phyloP scores from a whole-genome alignment of 2,888 invertebrate species.

The Thyatira batis region DNA sequence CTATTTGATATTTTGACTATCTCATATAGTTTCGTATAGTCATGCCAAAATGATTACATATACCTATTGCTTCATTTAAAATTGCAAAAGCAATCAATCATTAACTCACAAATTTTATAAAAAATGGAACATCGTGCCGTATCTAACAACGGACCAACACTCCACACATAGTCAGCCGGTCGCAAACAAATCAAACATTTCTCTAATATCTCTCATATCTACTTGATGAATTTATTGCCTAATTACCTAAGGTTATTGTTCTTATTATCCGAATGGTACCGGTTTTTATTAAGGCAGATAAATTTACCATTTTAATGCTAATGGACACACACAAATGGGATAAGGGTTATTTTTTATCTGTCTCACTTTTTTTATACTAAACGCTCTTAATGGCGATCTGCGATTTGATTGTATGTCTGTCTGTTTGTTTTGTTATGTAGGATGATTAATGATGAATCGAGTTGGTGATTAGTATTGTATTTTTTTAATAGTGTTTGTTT shows the following conservation, averaged over 20 bases:
- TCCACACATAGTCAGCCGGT: conserved; percentile 18
- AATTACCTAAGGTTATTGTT: conserved; percentile 61
- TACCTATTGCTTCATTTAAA: no score
- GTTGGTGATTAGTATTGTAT: background rate
- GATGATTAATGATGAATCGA: background rate
- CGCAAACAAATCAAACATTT: conserved; percentile 32
- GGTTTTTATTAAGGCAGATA: conserved; percentile 54
- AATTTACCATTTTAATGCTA: conserved; percentile 54
- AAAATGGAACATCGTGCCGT: background rate
- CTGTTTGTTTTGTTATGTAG: background rate
- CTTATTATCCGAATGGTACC: conserved; percentile 36
- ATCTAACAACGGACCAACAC: background rate
- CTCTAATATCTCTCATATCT: conserved; percentile 51
- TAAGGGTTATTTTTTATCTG: conserved; percentile 15
- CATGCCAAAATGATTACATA: no score
- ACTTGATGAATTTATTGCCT: conserved; percentile 55
- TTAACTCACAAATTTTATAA: background rate
- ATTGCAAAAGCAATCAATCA: no score
- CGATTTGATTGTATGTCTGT: conserved; percentile 1
- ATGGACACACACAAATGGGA: conserved; percentile 46
- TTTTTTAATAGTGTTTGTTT: no score
- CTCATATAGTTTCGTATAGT: no score
- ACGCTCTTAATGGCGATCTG: conserved; percentile 1
- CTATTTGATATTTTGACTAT: no score
- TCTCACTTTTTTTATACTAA: background rate